Evolutionary conservation across 2,888 invertebrate genomes (phyloP), one percentile per base, ranked within the genome.

Genomic region (Ferrisia virgata): DNA sequence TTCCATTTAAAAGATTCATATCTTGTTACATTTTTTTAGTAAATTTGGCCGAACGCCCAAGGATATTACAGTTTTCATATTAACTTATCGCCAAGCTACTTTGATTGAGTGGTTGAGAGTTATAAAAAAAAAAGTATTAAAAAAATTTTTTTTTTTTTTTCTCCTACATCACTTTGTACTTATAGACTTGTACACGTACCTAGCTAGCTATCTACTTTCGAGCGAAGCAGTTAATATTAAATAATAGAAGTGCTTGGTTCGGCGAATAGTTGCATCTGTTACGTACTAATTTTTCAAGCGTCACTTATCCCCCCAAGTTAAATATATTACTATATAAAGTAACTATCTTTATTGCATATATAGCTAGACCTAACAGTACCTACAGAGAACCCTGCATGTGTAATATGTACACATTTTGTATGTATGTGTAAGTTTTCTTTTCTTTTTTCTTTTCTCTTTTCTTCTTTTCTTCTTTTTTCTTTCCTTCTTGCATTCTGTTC

Each of bases 1-100:
- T 64, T 64, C 58, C 58, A 64, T 28, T 64, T 64, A 64, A 64
- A 64, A 64, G 58, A 64, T 64, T 64, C 58, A 64, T 64, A 64
- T 64, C 58, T 64, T 64, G 58, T 64, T 64, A 64, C 58, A 25
- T 28, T 64, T 64, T 64, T 25, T 53, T 28, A 11, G 28, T 22
- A 3, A 28, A 25, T 64, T 64, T 64, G 58, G 58, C 58, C 28
- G 2, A 64, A 25, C 11, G 58, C 58, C 58, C 58, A 64, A 64
- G 47, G 47, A 47, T 47, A 64, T 9, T 25, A 64, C 58, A 11
- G 58, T 64, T 64, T 64, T 64, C 58, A 64, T 64, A 64, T 64
- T 64, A 64, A 64, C 58, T 64, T 64, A 64, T 64, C 58, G 58
- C 28, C 13, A 64, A 28, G 58, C 25, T 64, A 11, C 9, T 64